Percentiles rank a stretch among this genome's conserved stretches.
Evolutionary conservation across 2,113 vertebrate genomes (phyloP).

Genomic region (Toxostoma redivivum): DNA sequence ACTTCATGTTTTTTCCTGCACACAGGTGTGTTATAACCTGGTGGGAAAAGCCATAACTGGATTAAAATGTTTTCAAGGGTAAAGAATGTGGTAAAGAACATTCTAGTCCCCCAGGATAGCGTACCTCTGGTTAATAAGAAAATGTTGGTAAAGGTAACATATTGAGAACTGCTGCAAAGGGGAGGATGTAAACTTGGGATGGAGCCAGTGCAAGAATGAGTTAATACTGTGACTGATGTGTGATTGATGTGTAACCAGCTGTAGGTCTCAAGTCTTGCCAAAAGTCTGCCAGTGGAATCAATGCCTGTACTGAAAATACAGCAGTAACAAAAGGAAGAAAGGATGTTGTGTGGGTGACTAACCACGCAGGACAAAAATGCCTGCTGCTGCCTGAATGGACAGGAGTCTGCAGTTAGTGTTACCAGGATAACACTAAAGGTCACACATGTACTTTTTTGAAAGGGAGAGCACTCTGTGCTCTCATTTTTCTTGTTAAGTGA

Average conservation of each 20-base stretch:
- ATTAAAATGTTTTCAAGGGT: background rate
- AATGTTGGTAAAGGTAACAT: background rate
- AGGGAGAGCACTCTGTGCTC: background rate
- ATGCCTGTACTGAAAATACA: background rate
- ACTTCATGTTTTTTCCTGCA: background rate
- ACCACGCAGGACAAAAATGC: background rate
- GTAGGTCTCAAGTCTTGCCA: background rate
- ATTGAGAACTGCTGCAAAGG: background rate
- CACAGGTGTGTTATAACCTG: background rate
- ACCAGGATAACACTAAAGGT: background rate
- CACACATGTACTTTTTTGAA: background rate
- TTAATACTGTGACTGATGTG: background rate
- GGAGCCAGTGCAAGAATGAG: background rate
- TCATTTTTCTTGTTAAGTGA: background rate
- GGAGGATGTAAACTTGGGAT: background rate
- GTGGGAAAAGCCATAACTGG: background rate
- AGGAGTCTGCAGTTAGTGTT: background rate
- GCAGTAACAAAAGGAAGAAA: background rate
- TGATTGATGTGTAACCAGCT: background rate
- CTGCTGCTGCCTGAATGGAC: background rate
- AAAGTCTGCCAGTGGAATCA: background rate
- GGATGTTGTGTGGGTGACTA: background rate
- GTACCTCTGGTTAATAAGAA: background rate
- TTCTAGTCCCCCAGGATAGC: background rate
- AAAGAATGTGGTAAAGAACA: rapidly evolving